These are phyloP conservation scores for Acomys russatus DNA, from an alignment of 2,797 vertebrate genomes.

Conservation along the genomic window DNA sequence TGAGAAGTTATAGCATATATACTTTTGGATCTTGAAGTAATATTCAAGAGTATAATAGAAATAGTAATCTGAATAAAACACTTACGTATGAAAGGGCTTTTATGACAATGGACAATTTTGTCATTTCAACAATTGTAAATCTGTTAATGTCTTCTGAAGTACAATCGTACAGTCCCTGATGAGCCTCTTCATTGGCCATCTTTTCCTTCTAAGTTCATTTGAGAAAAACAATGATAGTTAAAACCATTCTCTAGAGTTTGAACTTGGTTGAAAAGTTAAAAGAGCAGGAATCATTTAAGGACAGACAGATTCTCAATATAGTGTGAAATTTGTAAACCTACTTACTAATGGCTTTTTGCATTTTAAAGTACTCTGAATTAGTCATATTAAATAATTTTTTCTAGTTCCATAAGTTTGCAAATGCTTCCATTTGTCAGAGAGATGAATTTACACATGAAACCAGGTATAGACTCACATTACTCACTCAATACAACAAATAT, in stretches of 20 bases:
- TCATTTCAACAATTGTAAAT: neutral
- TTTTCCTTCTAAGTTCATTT: neutral
- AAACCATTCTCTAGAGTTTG: slow-evolving; percentile 23
- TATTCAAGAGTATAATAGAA: neutral
- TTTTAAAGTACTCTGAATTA: neutral
- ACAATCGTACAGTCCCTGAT: neutral
- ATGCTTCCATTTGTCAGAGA: neutral
- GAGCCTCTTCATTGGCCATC: neutral
- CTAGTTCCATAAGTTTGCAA: neutral
- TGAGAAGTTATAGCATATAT: neutral
- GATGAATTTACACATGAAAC: slow-evolving; percentile 32
- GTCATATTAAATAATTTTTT: neutral
- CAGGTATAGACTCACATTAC: neutral
- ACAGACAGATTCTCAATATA: neutral
- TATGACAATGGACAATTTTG: slow-evolving; percentile 22
- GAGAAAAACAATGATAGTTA: slow-evolving; percentile 18
- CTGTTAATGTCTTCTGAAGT: neutral
- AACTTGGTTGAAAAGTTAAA: slow-evolving; percentile 15
- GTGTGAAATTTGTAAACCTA: neutral
- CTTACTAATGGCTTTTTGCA: neutral
- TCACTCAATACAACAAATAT: neutral
- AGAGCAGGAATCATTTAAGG: neutral
- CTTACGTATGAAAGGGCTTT: neutral
- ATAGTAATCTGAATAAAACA: slow-evolving; percentile 16
- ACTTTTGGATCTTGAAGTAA: neutral